Conservation (phyloP, 2,797 vertebrate species). For the Clangula hyemalis region DNA sequence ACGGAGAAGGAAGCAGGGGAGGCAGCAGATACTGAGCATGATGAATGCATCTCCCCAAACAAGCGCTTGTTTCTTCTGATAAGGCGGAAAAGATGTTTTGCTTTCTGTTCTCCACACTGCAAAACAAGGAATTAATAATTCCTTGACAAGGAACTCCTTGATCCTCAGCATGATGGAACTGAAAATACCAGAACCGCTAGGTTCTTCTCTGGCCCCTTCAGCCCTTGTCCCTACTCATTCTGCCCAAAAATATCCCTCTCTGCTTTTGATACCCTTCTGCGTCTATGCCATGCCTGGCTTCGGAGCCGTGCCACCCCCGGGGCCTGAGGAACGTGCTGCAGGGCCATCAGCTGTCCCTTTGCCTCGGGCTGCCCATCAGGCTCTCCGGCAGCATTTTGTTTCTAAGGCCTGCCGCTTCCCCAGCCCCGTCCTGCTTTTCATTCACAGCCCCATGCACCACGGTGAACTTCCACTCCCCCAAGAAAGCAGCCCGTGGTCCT, state of each 20-base stretch:
- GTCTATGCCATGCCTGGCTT: neutral
- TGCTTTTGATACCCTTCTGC: neutral
- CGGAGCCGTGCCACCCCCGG: neutral
- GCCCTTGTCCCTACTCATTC: neutral
- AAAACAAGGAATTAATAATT: neutral
- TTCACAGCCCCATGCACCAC: neutral
- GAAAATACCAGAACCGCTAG: neutral
- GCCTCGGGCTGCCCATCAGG: neutral
- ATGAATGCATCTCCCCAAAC: neutral
- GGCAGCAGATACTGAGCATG: neutral
- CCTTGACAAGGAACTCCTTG: neutral
- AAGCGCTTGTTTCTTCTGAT: neutral
- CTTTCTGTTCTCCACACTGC: neutral
- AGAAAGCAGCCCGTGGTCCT: neutral
- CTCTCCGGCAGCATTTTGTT: neutral
- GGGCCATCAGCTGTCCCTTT: constrained; percentile 15
- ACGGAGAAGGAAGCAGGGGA: neutral
- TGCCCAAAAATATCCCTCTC: constrained; percentile 14
- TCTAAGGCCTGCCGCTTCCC: neutral
- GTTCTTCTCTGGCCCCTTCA: neutral
- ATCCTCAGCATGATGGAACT: neutral
- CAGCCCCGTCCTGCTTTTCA: neutral
- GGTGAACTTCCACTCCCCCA: constrained; percentile 3
- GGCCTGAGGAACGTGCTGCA: neutral
- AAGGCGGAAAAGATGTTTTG: neutral